Percentiles rank a stretch among this genome's conserved stretches.
These are phyloP conservation scores for Campylorhamphus procurvoides DNA, from an alignment of 2,113 vertebrate genomes.

Conservation along the genomic window DNA sequence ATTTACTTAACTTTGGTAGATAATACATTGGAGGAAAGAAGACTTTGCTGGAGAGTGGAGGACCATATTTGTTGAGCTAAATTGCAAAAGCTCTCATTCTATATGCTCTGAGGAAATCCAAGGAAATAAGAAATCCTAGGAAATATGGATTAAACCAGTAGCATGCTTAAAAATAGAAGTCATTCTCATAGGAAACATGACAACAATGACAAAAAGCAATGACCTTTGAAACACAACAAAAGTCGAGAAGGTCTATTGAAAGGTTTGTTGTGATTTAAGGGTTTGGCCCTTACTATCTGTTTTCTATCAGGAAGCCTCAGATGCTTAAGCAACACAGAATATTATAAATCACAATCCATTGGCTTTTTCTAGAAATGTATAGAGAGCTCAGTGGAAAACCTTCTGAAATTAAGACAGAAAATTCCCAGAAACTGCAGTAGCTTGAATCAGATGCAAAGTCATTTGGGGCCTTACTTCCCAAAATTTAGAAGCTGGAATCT, in stretches of 20 bases:
- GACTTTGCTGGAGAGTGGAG: background rate
- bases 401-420: background rate
- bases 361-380: background rate
- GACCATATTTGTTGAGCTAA: background rate
- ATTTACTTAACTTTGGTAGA: background rate
- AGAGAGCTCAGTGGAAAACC: background rate
- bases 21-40: background rate
- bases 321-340: background rate
- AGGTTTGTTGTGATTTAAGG: background rate
- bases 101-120: background rate
- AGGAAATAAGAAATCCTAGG: background rate
- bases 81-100: background rate
- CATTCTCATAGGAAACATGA: background rate
- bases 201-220: background rate
- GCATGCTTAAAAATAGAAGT: background rate
- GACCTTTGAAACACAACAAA: background rate
- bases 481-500: background rate
- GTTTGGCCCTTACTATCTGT: background rate
- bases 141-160: background rate
- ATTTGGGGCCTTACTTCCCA: background rate
- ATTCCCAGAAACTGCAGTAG: background rate
- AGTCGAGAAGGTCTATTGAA: background rate
- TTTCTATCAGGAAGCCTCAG: background rate
- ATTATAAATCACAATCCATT: background rate
- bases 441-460: background rate